These are phyloP conservation scores for Harmothoe impar DNA, from an alignment of 2,888 invertebrate genomes.

Conservation along the genomic window DNA sequence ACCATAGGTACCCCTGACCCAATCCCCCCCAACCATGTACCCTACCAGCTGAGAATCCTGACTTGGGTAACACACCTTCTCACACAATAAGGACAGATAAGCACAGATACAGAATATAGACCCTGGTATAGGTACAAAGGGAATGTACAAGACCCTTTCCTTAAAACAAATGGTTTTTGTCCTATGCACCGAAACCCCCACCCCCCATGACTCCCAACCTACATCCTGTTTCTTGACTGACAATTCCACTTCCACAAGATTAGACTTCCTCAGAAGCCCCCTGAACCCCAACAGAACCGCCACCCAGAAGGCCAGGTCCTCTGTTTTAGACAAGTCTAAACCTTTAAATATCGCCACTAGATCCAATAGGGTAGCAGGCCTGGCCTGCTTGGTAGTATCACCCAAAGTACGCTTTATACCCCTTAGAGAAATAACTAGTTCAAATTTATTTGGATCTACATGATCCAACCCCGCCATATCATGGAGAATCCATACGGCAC, in stretches of 20 bases:
- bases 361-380: no score
- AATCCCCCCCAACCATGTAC: background rate
- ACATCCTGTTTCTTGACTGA: background rate
- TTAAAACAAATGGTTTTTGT: background rate
- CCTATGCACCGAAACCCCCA: background rate
- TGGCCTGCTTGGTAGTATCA: no score
- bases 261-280: background rate
- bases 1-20: background rate
- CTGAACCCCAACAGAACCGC: background rate
- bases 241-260: background rate
- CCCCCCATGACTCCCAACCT: background rate
- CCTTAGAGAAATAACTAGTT: no score
- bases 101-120: background rate
- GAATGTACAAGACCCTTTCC: background rate
- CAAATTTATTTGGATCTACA: no score
- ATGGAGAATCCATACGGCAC: no score
- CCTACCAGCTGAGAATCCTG: background rate
- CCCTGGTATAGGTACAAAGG: background rate
- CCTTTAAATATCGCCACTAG: no score
- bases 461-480: no score
- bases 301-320: background rate
- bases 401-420: no score
- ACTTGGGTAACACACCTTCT: background rate
- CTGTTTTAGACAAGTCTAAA: background rate
- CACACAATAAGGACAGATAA: background rate